Conservation (phyloP, 2,888 invertebrate genomes). For the Bombyx huttoni region DNA sequence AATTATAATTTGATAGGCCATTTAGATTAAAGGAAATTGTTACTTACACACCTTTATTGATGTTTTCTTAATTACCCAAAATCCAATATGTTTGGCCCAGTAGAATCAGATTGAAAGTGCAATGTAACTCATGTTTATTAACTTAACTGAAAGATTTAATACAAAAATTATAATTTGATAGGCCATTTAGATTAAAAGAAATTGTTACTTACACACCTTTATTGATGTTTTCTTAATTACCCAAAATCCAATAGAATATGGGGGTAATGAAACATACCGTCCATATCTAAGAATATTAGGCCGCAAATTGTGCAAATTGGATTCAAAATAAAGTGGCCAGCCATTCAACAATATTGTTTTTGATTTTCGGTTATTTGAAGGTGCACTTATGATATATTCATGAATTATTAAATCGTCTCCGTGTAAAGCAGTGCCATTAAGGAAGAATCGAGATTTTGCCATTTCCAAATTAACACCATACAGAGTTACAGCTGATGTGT, state of each 20-base stretch:
- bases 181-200: background rate
- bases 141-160: too few relatives aligned
- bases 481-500: conserved; percentile 65
- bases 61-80: conserved; percentile 74
- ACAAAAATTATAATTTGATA: background rate
- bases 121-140: too few relatives aligned
- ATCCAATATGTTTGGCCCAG: too few relatives aligned
- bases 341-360: conserved; percentile 74
- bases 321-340: conserved; percentile 61
- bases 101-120: too few relatives aligned
- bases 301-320: conserved; percentile 63
- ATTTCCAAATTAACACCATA: conserved; percentile 75
- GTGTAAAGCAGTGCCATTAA: conserved; percentile 61
- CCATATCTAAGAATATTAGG: conserved; percentile 57
- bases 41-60: conserved; percentile 41
- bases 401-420: conserved; percentile 47
- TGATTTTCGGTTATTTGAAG: conserved; percentile 51
- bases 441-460: conserved; percentile 47
- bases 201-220: conserved; percentile 30
- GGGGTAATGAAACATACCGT: conserved; percentile 69
- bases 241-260: conserved; percentile 78
- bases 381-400: conserved; percentile 67
- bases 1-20: background rate
- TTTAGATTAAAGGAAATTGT: conserved; percentile 2
- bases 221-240: conserved; percentile 66